phyloP scores from a whole-genome alignment of 1,140 invertebrate species.

The Diorhabda carinulata region DNA sequence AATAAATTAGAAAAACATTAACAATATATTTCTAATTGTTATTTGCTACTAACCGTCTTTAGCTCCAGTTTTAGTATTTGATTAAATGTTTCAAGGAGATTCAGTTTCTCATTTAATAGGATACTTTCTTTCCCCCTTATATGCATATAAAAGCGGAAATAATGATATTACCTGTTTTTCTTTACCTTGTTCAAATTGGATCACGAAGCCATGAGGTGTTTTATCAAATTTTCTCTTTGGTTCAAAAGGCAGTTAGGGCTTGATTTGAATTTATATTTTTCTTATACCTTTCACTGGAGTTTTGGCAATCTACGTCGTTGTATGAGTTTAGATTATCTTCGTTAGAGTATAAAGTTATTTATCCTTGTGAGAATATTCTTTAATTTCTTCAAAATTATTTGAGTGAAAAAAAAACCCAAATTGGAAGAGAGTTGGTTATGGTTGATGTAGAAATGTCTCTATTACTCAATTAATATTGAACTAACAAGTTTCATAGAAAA shows the following conservation, averaged over 20 bases:
- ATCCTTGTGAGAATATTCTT: background rate
- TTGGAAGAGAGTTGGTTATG: background rate
- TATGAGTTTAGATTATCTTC: conserved; percentile 1
- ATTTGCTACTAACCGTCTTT: too few species aligned
- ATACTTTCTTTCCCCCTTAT: background rate
- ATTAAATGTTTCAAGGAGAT: background rate
- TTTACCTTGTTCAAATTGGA: conserved; percentile 10
- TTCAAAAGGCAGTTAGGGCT: conserved; percentile 4
- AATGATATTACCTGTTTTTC: conserved; percentile 1
- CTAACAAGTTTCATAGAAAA: too few species aligned
- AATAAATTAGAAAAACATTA: too few species aligned
- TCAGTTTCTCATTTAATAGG: background rate
- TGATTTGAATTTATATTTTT: conserved; percentile 3
- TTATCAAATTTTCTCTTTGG: conserved; percentile 1
- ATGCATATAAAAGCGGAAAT: conserved; percentile 12
- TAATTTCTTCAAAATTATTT: background rate
- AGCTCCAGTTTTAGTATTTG: background rate
- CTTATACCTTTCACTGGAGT: background rate
- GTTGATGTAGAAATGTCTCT: too few species aligned
- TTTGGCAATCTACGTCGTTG: background rate
- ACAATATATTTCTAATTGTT: too few species aligned
- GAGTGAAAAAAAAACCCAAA: background rate
- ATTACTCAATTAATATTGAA: too few species aligned
- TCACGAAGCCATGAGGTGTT: conserved; percentile 5
- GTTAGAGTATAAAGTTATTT: background rate